Evolutionary conservation across 2,888 invertebrate species (phyloP), one percentile per base, ranked within the genome.

Genomic region (Drosophila formosana): DNA sequence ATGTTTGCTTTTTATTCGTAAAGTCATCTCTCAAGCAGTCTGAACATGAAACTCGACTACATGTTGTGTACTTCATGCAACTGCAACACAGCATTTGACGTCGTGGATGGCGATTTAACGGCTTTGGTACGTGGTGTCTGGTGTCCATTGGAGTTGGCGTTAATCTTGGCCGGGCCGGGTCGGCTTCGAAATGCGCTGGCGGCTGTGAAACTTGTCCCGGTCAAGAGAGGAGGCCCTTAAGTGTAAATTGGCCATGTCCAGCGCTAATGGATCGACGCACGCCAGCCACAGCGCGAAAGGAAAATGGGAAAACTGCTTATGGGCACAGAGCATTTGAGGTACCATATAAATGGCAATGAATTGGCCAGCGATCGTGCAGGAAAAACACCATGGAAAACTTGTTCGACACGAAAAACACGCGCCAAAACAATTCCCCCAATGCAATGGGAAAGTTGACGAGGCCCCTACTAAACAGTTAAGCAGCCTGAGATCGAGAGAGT

Each of bases 221-320:
- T 71, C 79, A 68, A 64, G 61, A n/a, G 37, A 47, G 46, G 11
- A 28, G 60, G 67, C 70, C 81, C 80, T 80, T 66, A 75, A 78
- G 80, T 80, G 80, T 80, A 80, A 80, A 80, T 80, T 80, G 81
- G 81, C 75, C 81, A 78, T 80, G 79, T 80, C 71, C 75, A 80
- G 66, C 61, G 77, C 73, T 73, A 80, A 79, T 77, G 73, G 77
- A 71, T 74, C 58, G 74, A 60, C 76, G 72, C 78, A 81, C 61
- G 74, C 81, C 68, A 66, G 74, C 81, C 68, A 66, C 66, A 66
- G 66, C 66, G 58, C 64, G 45, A 70, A 78, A 66, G 70, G 66
- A 75, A 80, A 80, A 72, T 63, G 43, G 47, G 52, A 70, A 78
- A 74, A 57, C 60, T 32, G 67, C 52, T 66, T 75, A 67, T 63